Percentiles rank a stretch among this genome's conserved stretches.
Evolutionary conservation across 2,113 vertebrate genomes (phyloP).

Genomic region (Tyto alba): DNA sequence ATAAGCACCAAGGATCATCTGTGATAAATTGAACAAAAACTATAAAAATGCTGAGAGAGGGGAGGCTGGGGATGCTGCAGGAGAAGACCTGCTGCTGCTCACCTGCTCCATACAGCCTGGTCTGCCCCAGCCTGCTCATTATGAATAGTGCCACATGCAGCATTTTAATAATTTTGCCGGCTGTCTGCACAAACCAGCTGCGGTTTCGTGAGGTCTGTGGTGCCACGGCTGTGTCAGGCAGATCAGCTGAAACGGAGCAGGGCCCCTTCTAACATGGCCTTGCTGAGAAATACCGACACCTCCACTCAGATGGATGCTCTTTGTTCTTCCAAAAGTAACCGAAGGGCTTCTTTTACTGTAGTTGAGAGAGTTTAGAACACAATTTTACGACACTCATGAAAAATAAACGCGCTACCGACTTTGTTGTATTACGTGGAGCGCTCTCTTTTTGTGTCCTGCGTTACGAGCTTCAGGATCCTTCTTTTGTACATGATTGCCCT

Average conservation of each 20-base stretch:
- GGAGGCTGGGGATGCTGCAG: background rate
- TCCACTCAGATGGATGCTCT: background rate
- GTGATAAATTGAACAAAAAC: background rate
- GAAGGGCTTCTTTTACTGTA: background rate
- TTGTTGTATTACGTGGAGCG: accelerated
- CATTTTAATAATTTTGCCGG: background rate
- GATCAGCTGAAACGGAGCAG: background rate
- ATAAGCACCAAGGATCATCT: background rate
- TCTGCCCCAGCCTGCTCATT: background rate
- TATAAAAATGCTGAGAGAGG: background rate
- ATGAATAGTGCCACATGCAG: background rate
- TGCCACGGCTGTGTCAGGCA: background rate
- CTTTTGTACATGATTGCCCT: background rate
- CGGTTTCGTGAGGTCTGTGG: background rate
- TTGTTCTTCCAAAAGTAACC: background rate
- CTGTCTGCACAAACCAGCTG: background rate
- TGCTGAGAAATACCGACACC: background rate
- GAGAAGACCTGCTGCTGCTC: background rate
- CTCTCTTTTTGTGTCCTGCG: background rate
- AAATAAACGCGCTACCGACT: accelerated
- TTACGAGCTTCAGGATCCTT: background rate
- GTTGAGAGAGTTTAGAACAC: background rate
- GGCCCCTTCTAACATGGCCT: background rate
- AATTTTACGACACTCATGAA: background rate
- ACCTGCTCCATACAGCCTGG: background rate